Percentiles rank a stretch among this genome's conserved stretches.
Evolutionary conservation across 30 jellyfish, hydroid and myxozoan species (phyloP).

Genomic region (Clytia hemisphaerica): DNA sequence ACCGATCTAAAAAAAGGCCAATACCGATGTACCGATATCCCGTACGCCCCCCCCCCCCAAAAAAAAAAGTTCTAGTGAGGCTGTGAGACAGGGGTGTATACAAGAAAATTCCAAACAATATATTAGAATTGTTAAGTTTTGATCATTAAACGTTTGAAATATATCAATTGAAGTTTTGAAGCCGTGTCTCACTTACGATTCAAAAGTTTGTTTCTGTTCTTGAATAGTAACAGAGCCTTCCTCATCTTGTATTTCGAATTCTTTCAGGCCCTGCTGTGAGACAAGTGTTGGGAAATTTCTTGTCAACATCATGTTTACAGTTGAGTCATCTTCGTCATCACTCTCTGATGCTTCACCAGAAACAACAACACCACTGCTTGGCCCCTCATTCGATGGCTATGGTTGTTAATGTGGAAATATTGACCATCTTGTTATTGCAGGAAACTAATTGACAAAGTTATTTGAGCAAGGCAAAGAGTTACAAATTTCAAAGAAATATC

Average conservation of each 20-base stretch:
- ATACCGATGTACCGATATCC: no score
- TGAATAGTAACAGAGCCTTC: constrained; percentile 3
- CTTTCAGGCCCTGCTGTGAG: no score
- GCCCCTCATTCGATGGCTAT: constrained; percentile 20
- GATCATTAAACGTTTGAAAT: no score
- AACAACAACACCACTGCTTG: constrained; percentile 82
- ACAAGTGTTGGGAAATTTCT: constrained; percentile 68
- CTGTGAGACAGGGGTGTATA: no score
- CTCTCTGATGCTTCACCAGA: constrained; percentile 95
- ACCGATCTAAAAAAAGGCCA: no score
- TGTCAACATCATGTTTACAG: constrained; percentile 29
- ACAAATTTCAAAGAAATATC: background rate
- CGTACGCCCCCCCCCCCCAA: no score
- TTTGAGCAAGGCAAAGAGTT: no score
- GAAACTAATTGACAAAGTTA: no score
- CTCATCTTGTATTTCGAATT: constrained; percentile 1
- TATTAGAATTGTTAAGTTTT: no score
- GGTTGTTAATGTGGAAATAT: constrained; percentile 17
- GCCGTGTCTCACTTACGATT: constrained; percentile 29
- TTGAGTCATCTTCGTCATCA: constrained; percentile 53
- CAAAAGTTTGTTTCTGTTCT: constrained; percentile 11
- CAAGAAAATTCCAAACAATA: no score
- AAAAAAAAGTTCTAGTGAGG: no score
- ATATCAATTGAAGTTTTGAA: no score
- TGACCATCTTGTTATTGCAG: background rate